Percentiles rank a stretch among this genome's conserved stretches.
Conservation (phyloP, 2,113 vertebrate genomes). For the Symphodus melops region DNA sequence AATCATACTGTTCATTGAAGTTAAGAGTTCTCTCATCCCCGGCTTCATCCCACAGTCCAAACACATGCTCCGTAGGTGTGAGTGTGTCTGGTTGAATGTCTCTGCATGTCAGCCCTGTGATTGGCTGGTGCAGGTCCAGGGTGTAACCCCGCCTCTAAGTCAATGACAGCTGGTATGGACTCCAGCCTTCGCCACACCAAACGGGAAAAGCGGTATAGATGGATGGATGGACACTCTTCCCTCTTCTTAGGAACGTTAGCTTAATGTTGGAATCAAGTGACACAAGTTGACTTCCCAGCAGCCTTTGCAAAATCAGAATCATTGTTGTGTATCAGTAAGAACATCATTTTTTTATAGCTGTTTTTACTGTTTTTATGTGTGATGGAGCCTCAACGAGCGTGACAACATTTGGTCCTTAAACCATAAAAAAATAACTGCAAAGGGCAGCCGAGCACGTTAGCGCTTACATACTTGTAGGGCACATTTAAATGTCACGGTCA, state of each 20-base stretch:
- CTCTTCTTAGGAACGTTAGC: not conserved
- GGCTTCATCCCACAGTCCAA: too few relatives aligned
- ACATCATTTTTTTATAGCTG: too few relatives aligned
- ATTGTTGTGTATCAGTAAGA: not conserved
- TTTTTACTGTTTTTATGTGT: too few relatives aligned
- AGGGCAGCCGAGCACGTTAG: not conserved
- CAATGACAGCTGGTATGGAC: too few relatives aligned
- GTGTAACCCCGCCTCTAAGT: too few relatives aligned
- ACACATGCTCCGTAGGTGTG: too few relatives aligned
- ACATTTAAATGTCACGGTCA: not conserved
- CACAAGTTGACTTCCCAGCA: not conserved
- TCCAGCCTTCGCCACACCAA: too few relatives aligned
- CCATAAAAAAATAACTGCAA: not conserved
- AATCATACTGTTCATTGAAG: not conserved
- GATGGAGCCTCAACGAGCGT: too few relatives aligned
- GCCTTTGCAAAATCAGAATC: not conserved
- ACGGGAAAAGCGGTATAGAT: too few relatives aligned
- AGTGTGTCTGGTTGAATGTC: too few relatives aligned
- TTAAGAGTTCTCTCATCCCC: not conserved
- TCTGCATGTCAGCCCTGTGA: too few relatives aligned
- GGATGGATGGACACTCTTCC: not conserved
- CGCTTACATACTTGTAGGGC: not conserved
- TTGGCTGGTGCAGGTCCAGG: too few relatives aligned
- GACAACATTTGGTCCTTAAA: not conserved
- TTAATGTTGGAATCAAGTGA: not conserved